phyloP scores from a whole-genome alignment of 92 coral and sea anemone genomes.

The Desmophyllum pertusum region DNA sequence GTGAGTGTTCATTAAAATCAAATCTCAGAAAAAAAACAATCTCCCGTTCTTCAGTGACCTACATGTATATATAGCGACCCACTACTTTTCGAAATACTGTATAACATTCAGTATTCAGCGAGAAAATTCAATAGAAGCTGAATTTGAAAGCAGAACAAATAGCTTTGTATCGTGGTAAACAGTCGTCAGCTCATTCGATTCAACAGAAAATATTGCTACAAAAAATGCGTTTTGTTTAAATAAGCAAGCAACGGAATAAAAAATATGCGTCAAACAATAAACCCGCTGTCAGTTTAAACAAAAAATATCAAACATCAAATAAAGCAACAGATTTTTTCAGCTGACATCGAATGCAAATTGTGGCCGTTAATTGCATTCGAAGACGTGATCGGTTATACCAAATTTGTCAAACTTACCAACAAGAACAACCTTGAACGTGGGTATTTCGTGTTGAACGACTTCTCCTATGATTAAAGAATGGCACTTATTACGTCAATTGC shows the following conservation, averaged over 20 bases:
- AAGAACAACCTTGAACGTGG: conserved; percentile 92
- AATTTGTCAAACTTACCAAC: conserved; percentile 87
- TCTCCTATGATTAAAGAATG: conserved; percentile 51
- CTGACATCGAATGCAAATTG: too few species aligned
- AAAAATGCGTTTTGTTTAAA: background rate
- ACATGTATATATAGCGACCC: too few species aligned
- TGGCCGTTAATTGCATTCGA: too few species aligned
- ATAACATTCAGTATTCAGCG: background rate
- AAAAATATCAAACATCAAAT: background rate
- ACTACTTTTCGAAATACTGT: background rate
- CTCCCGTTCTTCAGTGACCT: background rate
- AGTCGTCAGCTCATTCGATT: background rate
- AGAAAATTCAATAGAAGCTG: background rate
- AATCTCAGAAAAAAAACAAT: too few species aligned
- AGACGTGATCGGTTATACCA: background rate
- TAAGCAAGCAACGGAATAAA: background rate
- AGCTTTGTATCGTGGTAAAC: conserved; percentile 34
- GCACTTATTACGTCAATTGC: background rate
- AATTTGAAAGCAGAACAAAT: conserved; percentile 1
- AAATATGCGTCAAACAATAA: background rate
- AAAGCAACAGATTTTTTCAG: background rate
- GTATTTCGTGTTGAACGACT: conserved; percentile 73
- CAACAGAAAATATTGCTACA: background rate
- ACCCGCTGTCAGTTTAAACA: background rate
- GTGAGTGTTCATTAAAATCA: too few species aligned